Evolutionary conservation across 2,888 invertebrate genomes (phyloP).

Genomic region (Melanostoma mellinum): DNA sequence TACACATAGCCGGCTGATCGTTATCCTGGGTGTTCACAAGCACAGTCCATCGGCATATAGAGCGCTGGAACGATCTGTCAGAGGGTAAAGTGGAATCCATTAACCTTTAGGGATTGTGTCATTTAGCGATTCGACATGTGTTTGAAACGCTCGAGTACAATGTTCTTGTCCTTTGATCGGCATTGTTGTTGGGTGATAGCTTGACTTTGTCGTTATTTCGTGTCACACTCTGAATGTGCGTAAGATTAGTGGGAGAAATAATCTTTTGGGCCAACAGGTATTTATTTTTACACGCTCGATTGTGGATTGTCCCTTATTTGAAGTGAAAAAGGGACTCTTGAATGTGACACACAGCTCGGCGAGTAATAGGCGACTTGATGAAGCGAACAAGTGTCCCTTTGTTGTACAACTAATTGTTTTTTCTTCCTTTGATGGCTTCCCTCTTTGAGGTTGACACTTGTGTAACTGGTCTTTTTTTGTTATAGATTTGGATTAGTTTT

Average conservation of each 20-base stretch:
- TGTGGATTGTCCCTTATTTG: constrained; percentile 33
- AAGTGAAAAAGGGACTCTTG: constrained; percentile 34
- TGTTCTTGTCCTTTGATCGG: constrained; percentile 66
- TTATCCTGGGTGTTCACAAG: constrained; percentile 35
- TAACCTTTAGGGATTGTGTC: constrained; percentile 69
- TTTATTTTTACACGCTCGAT: constrained; percentile 45
- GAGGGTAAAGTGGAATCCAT: constrained; percentile 69
- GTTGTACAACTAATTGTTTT: constrained; percentile 70
- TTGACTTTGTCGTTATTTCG: constrained; percentile 36
- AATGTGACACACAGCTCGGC: constrained; percentile 55
- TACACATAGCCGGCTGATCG: constrained; percentile 7
- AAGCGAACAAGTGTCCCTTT: constrained; percentile 61
- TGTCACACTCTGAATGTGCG: constrained; percentile 34
- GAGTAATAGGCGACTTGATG: constrained; percentile 57
- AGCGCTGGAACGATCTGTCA: constrained; percentile 63
- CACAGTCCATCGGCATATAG: background rate
- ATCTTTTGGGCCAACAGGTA: constrained; percentile 55
- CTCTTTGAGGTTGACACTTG: constrained; percentile 23
- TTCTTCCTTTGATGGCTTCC: constrained; percentile 16
- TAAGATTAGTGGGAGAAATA: constrained; percentile 44
- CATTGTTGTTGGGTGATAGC: constrained; percentile 38
- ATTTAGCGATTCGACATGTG: constrained; percentile 73
- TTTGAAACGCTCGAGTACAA: constrained; percentile 60
- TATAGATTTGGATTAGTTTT: background rate
- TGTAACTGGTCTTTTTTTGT: constrained; percentile 26